A percentile compares a stretch with the other conserved stretches of the same genome.
phyloP scores from a whole-genome alignment of 2,797 vertebrate genomes.

The Malacoctenus gilli region DNA sequence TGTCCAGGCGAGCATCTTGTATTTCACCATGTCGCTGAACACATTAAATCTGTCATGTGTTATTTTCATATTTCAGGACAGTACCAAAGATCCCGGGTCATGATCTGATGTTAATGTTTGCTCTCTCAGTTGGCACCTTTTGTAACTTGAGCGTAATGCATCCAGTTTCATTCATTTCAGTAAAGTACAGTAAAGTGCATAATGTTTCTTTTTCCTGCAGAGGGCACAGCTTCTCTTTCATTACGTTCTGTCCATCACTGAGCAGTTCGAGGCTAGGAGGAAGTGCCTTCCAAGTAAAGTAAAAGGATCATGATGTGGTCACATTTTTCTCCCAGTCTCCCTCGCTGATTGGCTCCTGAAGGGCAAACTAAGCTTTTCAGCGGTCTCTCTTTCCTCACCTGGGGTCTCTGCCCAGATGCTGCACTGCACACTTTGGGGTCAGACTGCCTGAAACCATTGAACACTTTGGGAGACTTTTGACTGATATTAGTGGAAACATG shows the following conservation, averaged over 20 bases:
- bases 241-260: conserved; percentile 10
- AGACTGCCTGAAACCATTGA: conserved; percentile 14
- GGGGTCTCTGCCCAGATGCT: conserved; percentile 31
- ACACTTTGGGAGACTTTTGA: conserved; percentile 20
- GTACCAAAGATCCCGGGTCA: no score
- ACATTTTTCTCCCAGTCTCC: conserved; percentile 60
- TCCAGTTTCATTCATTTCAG: neutral
- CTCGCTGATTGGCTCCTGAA: conserved; percentile 73
- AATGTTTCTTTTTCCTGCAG: conserved; percentile 60
- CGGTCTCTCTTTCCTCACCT: conserved; percentile 63
- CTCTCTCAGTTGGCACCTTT: no score
- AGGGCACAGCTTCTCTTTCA: conserved; percentile 66
- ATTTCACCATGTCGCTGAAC: no score
- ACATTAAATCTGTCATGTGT: no score
- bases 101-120: no score
- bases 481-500: conserved; percentile 66
- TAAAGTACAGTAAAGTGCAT: conserved; percentile 6
- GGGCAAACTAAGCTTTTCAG: conserved; percentile 72
- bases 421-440: conserved; percentile 23
- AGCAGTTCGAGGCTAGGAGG: conserved; percentile 57
- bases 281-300: conserved; percentile 62
- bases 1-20: no score
- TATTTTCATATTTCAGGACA: no score
- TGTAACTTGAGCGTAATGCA: neutral
- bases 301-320: conserved; percentile 60